Percentiles rank a stretch among this genome's conserved stretches.
Conservation (phyloP, 2,113 vertebrate species). For the Dasyurus viverrinus region DNA sequence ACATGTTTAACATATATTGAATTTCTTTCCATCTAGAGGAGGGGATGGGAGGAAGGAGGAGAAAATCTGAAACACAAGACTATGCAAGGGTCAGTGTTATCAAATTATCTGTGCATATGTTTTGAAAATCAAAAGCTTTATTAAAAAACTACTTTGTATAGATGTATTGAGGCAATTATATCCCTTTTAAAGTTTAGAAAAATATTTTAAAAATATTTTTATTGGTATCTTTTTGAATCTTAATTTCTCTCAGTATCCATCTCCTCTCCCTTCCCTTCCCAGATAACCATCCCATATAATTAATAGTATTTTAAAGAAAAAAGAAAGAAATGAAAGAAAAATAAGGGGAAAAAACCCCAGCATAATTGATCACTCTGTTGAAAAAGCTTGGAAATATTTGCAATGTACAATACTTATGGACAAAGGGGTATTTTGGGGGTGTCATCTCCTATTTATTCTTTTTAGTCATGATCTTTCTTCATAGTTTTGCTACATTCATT, state of each 20-base stretch:
- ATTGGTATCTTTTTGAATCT: background rate
- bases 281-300: background rate
- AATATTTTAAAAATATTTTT: background rate
- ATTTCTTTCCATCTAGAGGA: no score
- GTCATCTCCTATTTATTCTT: background rate
- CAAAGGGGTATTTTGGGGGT: background rate
- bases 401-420: background rate
- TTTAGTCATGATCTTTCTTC: background rate
- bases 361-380: background rate
- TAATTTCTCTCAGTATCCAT: background rate
- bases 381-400: background rate
- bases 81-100: no score
- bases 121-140: no score
- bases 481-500: background rate
- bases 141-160: background rate
- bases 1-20: no score
- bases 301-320: background rate
- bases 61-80: no score
- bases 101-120: no score
- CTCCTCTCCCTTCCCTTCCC: background rate
- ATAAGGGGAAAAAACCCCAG: background rate
- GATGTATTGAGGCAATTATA: background rate
- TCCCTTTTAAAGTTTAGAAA: background rate
- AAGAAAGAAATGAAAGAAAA: background rate
- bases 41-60: no score